Evolutionary conservation across 1,140 invertebrate species (phyloP).

Genomic region (Trichonephila clavipes): DNA sequence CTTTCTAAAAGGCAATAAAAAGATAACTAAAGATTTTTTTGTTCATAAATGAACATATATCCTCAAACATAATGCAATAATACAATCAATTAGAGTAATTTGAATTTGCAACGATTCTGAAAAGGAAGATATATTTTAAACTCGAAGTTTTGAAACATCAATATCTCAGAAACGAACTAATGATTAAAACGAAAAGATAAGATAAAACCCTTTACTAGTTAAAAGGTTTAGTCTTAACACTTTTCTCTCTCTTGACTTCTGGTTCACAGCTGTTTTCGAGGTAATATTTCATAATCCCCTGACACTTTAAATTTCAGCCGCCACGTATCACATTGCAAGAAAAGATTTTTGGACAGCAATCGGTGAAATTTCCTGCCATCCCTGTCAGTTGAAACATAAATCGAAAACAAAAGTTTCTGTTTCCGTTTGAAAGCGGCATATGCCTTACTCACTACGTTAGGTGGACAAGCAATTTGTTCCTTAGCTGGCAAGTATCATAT

Average conservation of each 20-base stretch:
- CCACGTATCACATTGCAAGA: background rate
- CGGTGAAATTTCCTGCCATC: background rate
- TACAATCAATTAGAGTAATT: too few relatives aligned
- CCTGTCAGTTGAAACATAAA: constrained; percentile 12
- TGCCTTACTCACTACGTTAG: background rate
- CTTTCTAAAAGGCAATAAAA: too few relatives aligned
- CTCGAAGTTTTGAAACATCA: too few relatives aligned
- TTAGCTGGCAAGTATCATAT: constrained; percentile 39
- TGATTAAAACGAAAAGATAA: too few relatives aligned
- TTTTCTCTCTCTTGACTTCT: background rate
- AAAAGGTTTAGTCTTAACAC: too few relatives aligned
- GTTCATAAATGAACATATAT: too few relatives aligned
- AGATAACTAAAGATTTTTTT: too few relatives aligned
- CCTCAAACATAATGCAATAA: too few relatives aligned
- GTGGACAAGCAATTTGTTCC: constrained; percentile 36
- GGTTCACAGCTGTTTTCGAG: background rate
- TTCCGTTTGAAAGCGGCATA: background rate
- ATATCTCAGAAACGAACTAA: too few relatives aligned
- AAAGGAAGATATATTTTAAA: too few relatives aligned
- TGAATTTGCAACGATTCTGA: too few relatives aligned
- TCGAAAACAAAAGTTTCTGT: constrained; percentile 32
- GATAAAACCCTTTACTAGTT: too few relatives aligned
- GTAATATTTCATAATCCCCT: background rate
- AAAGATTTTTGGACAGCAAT: constrained; percentile 14
- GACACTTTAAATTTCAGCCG: background rate